Base-by-base conservation (phyloP, 2,113 vertebrate genomes). In the Eidolon helvum region DNA sequence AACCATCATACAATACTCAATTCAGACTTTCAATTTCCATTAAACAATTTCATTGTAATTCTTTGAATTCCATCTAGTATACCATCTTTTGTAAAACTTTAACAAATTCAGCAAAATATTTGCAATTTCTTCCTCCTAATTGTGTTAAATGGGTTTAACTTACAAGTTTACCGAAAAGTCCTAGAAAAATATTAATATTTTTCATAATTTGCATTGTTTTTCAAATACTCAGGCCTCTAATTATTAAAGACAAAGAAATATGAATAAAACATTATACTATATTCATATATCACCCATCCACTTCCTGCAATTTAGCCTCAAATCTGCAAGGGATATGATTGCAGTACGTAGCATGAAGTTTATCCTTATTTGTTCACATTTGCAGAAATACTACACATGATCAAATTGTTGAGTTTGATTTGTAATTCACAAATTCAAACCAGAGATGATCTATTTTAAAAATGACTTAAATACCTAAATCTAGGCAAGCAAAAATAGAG, bases 91-190 rank as follows among this genome's bases (percentile, higher is more conserved):
- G 15, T 63, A 91, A 94, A 40, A 12, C 1, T 72, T 71, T 26
- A 89, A 74, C 21, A 82, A 63, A 72, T 83, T 94, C 50, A 91
- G 24, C 53, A 95, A 79, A 94, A 72, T 69, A 38, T 82, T 59
- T 86, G 11, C 8, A 74, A 71, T 74, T 79, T 55, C 26, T 86
- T 78, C n/a, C 14, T 83, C 28, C 30, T 53, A 65, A 45, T 65
- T 82, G 0, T 68, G 63, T 57, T 75, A 82, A 89, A 59, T 95
- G 71, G 4, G 9, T 88, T 85, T 78, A 59, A 86, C 14, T 4
- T 95, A n/a, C 1, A 72, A 59, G 16, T 74, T 94, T 79, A 45
- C 12, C 10, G 87, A 87, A 97, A 84, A 61, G 16, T 40, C 24
- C 77, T 72, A 82, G 43, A 93, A 95, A 80, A 50, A 22, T 4